Evolutionary conservation across 2,888 invertebrate species (phyloP).

Genomic region (Apotomis turbidana): DNA sequence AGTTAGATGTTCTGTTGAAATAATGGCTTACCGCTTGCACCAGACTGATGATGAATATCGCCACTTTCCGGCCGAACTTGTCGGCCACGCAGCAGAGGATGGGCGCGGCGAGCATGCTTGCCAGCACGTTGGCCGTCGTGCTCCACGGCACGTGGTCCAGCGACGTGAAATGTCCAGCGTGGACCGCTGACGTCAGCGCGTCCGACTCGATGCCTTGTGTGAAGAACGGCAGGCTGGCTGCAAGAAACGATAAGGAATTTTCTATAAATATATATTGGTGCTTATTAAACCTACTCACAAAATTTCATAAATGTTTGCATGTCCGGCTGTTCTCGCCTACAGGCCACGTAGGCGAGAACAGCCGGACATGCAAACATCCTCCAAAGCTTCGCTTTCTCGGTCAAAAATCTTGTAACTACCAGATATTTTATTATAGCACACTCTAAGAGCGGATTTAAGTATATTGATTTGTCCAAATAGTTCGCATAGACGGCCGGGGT

Average conservation of each 20-base stretch:
- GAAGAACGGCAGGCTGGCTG: slow-evolving; percentile 72
- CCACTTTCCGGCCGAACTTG: slow-evolving; percentile 62
- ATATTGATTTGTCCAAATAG: too few species aligned
- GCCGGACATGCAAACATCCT: too few species aligned
- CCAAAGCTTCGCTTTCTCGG: too few species aligned
- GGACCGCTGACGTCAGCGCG: slow-evolving; percentile 59
- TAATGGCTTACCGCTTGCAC: slow-evolving; percentile 68
- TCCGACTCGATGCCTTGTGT: slow-evolving; percentile 70
- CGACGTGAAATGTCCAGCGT: slow-evolving; percentile 60
- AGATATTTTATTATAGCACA: too few species aligned
- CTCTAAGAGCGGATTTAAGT: too few species aligned
- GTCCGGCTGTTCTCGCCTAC: too few species aligned
- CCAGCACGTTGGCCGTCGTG: slow-evolving; percentile 60
- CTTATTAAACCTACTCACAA: not conserved
- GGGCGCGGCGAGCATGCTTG: slow-evolving; percentile 57
- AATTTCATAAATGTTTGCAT: too few species aligned
- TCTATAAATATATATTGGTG: too few species aligned
- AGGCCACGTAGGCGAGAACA: too few species aligned
- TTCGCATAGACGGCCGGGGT: too few species aligned
- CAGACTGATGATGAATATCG: slow-evolving; percentile 64
- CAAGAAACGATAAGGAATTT: not conserved
- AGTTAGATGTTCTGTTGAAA: not conserved
- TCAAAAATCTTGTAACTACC: too few species aligned
- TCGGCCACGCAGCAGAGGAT: slow-evolving; percentile 59
- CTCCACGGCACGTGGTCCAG: slow-evolving; percentile 62